Conservation (phyloP, 2,888 invertebrate genomes). For the Ormyrus labotus region DNA sequence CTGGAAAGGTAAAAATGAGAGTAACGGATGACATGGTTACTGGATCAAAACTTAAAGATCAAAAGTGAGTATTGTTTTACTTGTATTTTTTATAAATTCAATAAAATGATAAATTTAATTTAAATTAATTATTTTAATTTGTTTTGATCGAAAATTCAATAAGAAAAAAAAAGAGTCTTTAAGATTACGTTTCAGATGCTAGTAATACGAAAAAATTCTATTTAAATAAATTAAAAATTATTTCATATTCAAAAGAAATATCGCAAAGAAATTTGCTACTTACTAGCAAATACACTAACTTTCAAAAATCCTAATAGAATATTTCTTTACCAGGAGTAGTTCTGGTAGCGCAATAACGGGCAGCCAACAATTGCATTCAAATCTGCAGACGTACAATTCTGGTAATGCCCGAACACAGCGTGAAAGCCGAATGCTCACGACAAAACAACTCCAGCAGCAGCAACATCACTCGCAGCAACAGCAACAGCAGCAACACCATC, state of each 20-base stretch:
- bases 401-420: slow-evolving; percentile 71
- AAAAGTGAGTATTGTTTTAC: slow-evolving; percentile 66
- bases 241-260: no score
- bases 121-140: slow-evolving; percentile 8
- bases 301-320: no score
- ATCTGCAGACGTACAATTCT: slow-evolving; percentile 70
- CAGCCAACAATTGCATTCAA: slow-evolving; percentile 68
- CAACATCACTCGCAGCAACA: slow-evolving; percentile 33
- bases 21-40: slow-evolving; percentile 70
- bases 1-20: slow-evolving; percentile 80
- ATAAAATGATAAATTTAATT: slow-evolving; percentile 26
- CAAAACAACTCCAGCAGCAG: slow-evolving; percentile 66
- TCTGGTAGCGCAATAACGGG: slow-evolving; percentile 66
- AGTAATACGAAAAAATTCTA: neutral
- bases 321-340: slow-evolving; percentile 63
- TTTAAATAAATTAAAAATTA: neutral
- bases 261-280: no score
- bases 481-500: slow-evolving; percentile 16
- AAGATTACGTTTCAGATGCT: neutral
- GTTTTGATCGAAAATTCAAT: neutral
- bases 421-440: slow-evolving; percentile 72
- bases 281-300: no score
- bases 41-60: slow-evolving; percentile 74
- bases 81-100: neutral
- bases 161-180: no score